A percentile compares a stretch with the other conserved stretches of the same genome.
Conservation (phyloP, 2,797 vertebrate species). For the Lacerta bilineata region DNA sequence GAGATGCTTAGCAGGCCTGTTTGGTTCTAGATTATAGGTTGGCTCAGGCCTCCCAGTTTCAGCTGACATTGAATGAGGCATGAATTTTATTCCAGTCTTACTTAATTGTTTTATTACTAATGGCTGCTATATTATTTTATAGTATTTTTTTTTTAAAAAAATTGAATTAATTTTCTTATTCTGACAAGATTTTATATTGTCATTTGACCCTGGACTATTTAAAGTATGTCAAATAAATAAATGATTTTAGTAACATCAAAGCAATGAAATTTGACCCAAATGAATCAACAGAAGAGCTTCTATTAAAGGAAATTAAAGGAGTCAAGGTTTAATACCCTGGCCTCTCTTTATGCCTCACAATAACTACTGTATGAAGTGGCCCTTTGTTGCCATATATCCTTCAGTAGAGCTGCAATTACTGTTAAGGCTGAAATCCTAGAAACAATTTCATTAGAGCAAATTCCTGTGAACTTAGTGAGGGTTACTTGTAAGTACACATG, state of each 20-base stretch:
- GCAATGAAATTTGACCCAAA: not conserved
- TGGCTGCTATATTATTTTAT: not conserved
- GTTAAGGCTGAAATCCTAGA: not conserved
- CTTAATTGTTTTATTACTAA: not conserved
- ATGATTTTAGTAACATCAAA: conserved; percentile 29
- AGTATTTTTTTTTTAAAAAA: not conserved
- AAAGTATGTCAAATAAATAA: not conserved
- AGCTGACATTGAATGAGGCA: not conserved
- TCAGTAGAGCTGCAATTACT: not conserved
- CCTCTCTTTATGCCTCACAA: conserved; percentile 28
- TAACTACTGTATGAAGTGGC: not conserved
- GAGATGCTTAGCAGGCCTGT: not conserved
- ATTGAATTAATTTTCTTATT: not conserved
- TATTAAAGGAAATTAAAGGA: not conserved
- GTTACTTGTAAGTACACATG: not conserved
- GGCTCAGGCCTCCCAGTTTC: not conserved
- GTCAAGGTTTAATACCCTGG: not conserved
- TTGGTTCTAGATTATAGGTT: not conserved
- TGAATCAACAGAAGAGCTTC: not conserved
- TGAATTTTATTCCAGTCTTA: not conserved
- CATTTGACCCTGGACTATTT: not conserved
- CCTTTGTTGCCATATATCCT: not conserved
- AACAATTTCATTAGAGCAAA: not conserved
- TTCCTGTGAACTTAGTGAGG: not conserved
- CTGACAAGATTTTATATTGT: not conserved